Evolutionary conservation across 2,888 invertebrate genomes (phyloP), one percentile per base, ranked within the genome.

Genomic region (Corbicula japonica): DNA sequence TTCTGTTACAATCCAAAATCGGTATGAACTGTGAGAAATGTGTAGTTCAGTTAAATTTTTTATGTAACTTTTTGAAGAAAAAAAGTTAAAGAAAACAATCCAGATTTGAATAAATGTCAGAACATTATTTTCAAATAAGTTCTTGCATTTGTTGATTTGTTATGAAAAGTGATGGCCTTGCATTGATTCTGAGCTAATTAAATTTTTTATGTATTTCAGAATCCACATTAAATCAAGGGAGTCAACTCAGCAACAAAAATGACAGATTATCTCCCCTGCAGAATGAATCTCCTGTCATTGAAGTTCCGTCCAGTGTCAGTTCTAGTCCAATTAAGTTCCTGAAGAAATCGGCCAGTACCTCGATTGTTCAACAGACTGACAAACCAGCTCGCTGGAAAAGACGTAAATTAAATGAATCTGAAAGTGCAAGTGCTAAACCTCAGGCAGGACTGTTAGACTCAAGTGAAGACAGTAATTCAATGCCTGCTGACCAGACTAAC

Each of bases 301-400:
- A 15, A 8, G 8, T 30, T 1, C 23, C 30, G 23, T 35, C 35
- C 0, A 65, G 52, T 65, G 34, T 50, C 3, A 23, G 12, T 1
- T 35, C 32, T 21, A 65, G 34, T 34, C 44, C 52, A 35, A 21
- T 44, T 12, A 72, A 63, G 63, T 52, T 8, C 4, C 66, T 62
- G 8, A 54, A 50, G 10, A 54, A 62, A 52, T 26, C 38, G 4
- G 52, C n/a, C 0, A 41, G 41, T 38, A 15, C 54, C 21, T 21
- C 52, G 26, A 69, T 58, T 44, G 32, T 46, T 23, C 30, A 52
- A 38, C 32, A 69, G 23, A 44, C 32, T 38, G 41, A 46, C n/a
- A 30, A 78, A 60, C 74, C 71, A 18, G 54, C 41, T 21, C 30
- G 76, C 44, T 82, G 82, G 82, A 82, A 82, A 72, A 38, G 72